Evolutionary conservation across 1,140 invertebrate species (phyloP), one percentile per base, ranked within the genome.

Genomic region (Drosophila micromelanica): DNA sequence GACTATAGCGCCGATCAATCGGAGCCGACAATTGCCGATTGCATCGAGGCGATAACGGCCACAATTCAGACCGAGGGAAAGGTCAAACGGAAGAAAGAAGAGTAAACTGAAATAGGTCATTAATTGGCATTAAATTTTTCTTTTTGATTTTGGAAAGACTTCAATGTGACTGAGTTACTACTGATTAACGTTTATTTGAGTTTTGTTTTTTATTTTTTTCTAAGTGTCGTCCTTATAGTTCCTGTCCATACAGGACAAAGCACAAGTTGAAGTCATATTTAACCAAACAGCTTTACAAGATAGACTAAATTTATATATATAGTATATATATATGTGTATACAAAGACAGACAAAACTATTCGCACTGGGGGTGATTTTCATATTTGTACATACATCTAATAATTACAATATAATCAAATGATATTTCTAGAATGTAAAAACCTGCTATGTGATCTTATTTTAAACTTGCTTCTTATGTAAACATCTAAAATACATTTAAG

Each of bases 51-150:
- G 37, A 96, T 98, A 5, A 96, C 96, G 1, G 94, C 95, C 49
- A 98, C 97, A 1, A 98, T 98, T 80, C 97, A 98, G 91, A 96
- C 96, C 7, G 97, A 98, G 90, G 97, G 97, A 0, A 97, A 98
- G 91, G 93, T 98, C 4, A 94, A 97, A 74, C 97, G 97, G 91
- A 96, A 96, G 92, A 96, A 96, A 91, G 96, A 97, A 74, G 96
- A 97, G 59, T 94, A 86, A 71, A 68, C 7, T 51, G 5, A 32
- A n/a, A 32, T 3, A n/a, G 4, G 5, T 27, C 15, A 17, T 48
- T 17, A n/a, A 12, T 9, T n/a, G 5, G 30, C 38, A 7, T 20
- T 27, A 3, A 43, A 20, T 35, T 62, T 20, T 43, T 37, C 59
- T 56, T 40, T 37, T 37, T 6, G 38, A 63, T 56, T 40, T 37